Percentiles rank a stretch among this genome's conserved stretches.
Conservation (phyloP, 2,797 vertebrate genomes). For the Urosaurus nigricauda region DNA sequence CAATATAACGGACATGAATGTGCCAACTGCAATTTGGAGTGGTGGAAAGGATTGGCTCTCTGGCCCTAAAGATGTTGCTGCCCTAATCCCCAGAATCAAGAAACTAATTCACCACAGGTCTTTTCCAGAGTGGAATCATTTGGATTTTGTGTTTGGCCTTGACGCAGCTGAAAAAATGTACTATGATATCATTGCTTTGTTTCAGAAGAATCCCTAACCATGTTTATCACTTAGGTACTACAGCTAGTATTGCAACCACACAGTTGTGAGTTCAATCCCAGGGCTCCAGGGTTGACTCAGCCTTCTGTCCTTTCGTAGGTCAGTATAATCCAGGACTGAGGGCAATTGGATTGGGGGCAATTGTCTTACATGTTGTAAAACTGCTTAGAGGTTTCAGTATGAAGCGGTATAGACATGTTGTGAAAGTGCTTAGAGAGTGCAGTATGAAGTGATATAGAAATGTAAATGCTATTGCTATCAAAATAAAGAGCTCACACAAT, state of each 20-base stretch:
- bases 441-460: too few relatives aligned
- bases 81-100: conserved; percentile 80
- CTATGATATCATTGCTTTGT: background rate
- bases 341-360: too few relatives aligned
- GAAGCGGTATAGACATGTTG: too few relatives aligned
- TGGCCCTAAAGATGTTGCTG: conserved; percentile 78
- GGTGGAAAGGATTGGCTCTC: conserved; percentile 84
- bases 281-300: too few relatives aligned
- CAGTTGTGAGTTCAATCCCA: too few relatives aligned
- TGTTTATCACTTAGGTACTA: background rate
- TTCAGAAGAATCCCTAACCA: conserved; percentile 7
- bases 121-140: conserved; percentile 84
- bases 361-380: too few relatives aligned
- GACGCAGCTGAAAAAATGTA: conserved; percentile 30
- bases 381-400: too few relatives aligned
- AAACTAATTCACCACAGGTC: conserved; percentile 80
- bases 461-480: too few relatives aligned
- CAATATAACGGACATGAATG: conserved; percentile 78
- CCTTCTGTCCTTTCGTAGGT: too few relatives aligned
- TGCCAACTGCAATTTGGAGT: conserved; percentile 84
- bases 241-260: too few relatives aligned
- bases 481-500: background rate
- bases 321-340: too few relatives aligned
- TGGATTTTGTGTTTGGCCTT: conserved; percentile 80
- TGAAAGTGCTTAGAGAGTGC: too few relatives aligned